A percentile compares a stretch with the other conserved stretches of the same genome.
These are phyloP conservation scores for Gopherus evgoodei DNA, from an alignment of 2,113 vertebrate species.

Conservation along the genomic window DNA sequence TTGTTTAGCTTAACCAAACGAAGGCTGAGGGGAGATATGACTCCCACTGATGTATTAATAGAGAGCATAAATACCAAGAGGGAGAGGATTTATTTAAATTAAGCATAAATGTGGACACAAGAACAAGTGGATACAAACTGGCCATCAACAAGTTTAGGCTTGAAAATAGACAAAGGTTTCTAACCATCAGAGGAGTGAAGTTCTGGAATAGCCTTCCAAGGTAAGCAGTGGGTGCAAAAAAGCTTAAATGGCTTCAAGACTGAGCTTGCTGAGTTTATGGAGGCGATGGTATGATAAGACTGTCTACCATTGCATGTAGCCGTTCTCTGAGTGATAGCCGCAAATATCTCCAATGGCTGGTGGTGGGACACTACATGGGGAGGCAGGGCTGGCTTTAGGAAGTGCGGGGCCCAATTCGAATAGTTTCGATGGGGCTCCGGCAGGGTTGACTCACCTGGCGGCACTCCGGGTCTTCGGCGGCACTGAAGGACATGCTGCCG, in stretches of 20 bases:
- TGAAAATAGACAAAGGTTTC: neutral
- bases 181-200: neutral
- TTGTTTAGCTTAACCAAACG: neutral
- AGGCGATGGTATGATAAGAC: neutral
- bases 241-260: neutral
- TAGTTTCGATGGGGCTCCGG: too few species aligned
- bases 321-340: neutral
- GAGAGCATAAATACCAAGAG: neutral
- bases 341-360: neutral
- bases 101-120: neutral
- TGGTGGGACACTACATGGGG: neutral
- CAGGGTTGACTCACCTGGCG: too few species aligned
- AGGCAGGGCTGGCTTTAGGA: too few species aligned
- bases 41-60: neutral
- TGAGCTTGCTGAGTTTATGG: neutral
- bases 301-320: neutral
- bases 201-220: neutral
- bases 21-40: neutral
- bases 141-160: neutral
- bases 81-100: neutral
- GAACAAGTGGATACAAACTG: neutral
- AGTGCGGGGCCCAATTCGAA: too few species aligned
- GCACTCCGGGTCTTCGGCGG: too few species aligned
- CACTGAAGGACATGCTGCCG: too few species aligned
- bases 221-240: too few species aligned